Base-by-base conservation (phyloP, 1,140 invertebrate species). In the Aphaenogaster rudis region DNA sequence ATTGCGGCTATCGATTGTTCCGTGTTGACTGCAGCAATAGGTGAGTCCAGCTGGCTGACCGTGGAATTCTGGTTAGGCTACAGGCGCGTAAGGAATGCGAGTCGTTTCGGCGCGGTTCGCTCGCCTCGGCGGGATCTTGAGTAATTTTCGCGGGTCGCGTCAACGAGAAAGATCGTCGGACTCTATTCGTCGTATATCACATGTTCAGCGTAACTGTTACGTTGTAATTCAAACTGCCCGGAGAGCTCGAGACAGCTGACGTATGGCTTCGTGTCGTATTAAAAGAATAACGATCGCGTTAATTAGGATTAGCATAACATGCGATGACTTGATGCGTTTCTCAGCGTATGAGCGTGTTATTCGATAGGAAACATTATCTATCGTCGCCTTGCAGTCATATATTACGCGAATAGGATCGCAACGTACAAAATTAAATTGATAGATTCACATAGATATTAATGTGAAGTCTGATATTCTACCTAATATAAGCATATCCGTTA, bases 1-100 rank as follows among this genome's bases (percentile, higher is more conserved):
- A 96, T 85, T 93, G 93, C 63, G 93, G 93, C 11, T 95, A 92
- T 90, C 86, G 90, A 57, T 81, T 95, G 72, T 93, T 96, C 74
- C 91, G 95, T 61, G 91, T 95, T 52, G 94, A 96, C 88, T 95
- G 95, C 57, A 95, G 92, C n/a, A 96, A 90, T 92, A 91, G 71
- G 92, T 94, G 61, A 79, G 84, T 81, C 4, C 33, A 21, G 33
- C 63, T 36, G 6, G 6, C 28, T 45, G 72, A 86, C 74, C 74
- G 48, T 79, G 61, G 74, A 66, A 86, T 86, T 66, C 59, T 45
- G 45, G 33, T 82, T 72, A 50, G 13, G 52, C 21, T 36, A 64
- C 33, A 28, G 33, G n/a, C 48, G 11, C 33, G 52, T 33, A 36
- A 52, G 71, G 52, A 67, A 76, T 57, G 69, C 28, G 8, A 50